phyloP scores from a whole-genome alignment of 2,797 vertebrate genomes.

The Sphenopsis melanotis region DNA sequence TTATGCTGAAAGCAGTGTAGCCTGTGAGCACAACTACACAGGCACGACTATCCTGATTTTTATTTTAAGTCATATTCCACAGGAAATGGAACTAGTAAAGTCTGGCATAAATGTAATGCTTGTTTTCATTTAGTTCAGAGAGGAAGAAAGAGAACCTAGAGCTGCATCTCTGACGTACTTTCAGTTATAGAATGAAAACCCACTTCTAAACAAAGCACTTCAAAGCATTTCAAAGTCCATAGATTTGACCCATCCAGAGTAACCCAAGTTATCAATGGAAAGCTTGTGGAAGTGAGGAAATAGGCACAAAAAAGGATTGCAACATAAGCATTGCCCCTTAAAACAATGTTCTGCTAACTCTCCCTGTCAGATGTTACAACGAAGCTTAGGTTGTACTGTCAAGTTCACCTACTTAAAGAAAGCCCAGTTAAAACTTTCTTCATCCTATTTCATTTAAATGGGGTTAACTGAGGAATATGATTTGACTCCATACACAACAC shows the following conservation, averaged over 20 bases:
- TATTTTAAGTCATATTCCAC: slow-evolving; percentile 9
- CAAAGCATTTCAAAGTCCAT: background rate
- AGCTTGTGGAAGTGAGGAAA: background rate
- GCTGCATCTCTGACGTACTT: background rate
- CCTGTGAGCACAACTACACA: slow-evolving; percentile 20
- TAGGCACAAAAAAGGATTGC: background rate
- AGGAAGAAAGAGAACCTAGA: background rate
- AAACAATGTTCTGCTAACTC: background rate
- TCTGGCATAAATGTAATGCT: slow-evolving; percentile 34
- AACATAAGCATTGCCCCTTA: background rate
- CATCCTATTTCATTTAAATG: background rate
- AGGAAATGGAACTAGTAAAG: slow-evolving; percentile 29
- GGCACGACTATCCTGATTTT: slow-evolving; percentile 1
- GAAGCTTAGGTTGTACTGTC: background rate
- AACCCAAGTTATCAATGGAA: background rate
- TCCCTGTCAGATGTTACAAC: background rate
- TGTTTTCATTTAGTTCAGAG: slow-evolving; percentile 32
- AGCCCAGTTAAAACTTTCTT: background rate
- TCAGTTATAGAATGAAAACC: slow-evolving; percentile 3
- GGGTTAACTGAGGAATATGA: background rate
- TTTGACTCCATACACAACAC: background rate
- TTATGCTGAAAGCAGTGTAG: slow-evolving; percentile 44
- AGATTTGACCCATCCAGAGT: background rate
- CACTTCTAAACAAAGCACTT: background rate
- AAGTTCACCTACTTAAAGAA: background rate